Conservation (phyloP, 2,797 vertebrate genomes). For the Artibeus lituratus region DNA sequence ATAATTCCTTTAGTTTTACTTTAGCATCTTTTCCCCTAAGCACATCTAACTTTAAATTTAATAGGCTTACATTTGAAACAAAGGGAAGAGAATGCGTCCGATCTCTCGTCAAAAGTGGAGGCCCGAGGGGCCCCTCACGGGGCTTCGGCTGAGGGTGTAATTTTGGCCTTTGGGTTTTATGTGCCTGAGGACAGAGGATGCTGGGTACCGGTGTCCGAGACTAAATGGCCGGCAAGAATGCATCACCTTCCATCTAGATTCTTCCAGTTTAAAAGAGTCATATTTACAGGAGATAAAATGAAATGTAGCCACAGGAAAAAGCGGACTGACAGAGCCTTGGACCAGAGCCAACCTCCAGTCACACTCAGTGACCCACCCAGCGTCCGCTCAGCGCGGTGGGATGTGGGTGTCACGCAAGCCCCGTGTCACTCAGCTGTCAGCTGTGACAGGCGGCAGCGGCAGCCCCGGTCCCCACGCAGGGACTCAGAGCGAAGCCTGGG, state of each 20-base stretch:
- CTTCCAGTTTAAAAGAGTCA: not conserved
- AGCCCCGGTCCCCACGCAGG: not conserved
- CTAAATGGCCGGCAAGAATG: not conserved
- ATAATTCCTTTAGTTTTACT: not conserved
- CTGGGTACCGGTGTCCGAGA: not conserved
- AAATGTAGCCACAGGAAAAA: not conserved
- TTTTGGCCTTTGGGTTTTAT: not conserved
- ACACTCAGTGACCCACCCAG: not conserved
- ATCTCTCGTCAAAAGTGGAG: not conserved
- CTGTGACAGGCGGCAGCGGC: not conserved
- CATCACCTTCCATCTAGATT: not conserved
- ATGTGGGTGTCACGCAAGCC: not conserved
- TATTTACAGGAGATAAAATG: not conserved
- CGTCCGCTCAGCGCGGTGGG: not conserved
- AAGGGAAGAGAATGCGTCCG: not conserved
- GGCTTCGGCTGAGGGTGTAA: not conserved
- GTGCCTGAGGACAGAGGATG: not conserved
- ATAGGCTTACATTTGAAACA: not conserved
- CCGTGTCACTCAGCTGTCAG: slow-evolving; percentile 5
- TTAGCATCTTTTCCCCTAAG: not conserved
- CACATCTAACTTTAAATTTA: not conserved
- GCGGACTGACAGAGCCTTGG: not conserved
- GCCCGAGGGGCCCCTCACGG: not conserved
- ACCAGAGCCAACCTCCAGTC: slow-evolving; percentile 17
- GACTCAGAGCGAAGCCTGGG: not conserved